Evolutionary conservation across 2,797 vertebrate genomes (phyloP).

Genomic region (Lerista edwardsae): DNA sequence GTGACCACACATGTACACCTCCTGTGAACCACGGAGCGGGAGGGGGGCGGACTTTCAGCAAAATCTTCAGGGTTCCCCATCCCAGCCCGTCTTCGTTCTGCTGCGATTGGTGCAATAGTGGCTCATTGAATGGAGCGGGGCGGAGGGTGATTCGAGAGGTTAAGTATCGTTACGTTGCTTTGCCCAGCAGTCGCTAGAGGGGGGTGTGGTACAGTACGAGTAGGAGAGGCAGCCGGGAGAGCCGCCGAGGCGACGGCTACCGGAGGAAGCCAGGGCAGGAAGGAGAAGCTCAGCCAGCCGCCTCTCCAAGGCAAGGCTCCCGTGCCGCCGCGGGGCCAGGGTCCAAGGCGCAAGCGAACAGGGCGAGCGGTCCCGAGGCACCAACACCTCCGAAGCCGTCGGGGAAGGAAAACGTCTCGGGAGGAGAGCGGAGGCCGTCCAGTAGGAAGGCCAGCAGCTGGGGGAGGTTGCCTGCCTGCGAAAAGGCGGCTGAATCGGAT

Average conservation of each 20-base stretch:
- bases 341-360: background rate
- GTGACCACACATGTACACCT: background rate
- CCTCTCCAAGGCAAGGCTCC: background rate
- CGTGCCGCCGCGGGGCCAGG: background rate
- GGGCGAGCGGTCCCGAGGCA: background rate
- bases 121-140: too few relatives aligned
- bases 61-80: background rate
- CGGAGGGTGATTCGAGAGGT: background rate
- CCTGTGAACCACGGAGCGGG: background rate
- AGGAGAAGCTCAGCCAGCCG: background rate
- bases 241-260: background rate
- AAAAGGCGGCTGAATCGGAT: background rate
- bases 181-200: conserved; percentile 24
- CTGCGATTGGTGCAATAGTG: too few relatives aligned
- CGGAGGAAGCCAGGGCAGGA: background rate
- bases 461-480: background rate
- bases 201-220: conserved; percentile 6
- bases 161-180: background rate
- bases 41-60: too few relatives aligned
- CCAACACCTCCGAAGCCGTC: background rate
- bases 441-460: background rate
- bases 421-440: background rate
- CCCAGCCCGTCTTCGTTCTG: background rate
- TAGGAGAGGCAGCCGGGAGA: background rate
- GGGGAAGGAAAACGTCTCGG: background rate